Evolutionary conservation across 2,888 invertebrate genomes (phyloP).

Genomic region (Pristionchus arcanus): DNA sequence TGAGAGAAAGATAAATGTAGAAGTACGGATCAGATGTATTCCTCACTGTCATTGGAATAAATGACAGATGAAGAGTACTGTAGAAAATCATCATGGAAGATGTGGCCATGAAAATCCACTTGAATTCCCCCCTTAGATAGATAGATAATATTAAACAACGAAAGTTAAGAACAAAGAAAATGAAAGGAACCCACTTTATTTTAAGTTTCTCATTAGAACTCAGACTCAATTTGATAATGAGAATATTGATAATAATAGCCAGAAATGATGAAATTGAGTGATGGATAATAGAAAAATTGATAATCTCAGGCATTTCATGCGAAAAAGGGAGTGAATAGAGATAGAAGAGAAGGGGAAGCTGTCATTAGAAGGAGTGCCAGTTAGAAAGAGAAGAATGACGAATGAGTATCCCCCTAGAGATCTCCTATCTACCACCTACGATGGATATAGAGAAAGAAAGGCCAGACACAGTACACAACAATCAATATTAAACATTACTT

Average conservation of each 20-base stretch:
- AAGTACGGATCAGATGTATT: constrained; percentile 4
- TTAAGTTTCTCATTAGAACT: background rate
- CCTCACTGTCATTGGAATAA: constrained; percentile 18
- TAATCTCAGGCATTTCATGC: constrained; percentile 19
- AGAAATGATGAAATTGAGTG: constrained; percentile 36
- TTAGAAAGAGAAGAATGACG: constrained; percentile 30
- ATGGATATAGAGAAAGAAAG: background rate
- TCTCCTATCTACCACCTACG: background rate
- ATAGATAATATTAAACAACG: background rate
- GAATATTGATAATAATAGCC: constrained; percentile 6
- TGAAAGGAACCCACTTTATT: background rate
- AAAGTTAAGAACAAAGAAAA: background rate
- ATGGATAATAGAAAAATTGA: constrained; percentile 22
- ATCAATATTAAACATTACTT: background rate
- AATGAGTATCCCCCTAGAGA: constrained; percentile 33
- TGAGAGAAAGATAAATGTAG: constrained; percentile 4
- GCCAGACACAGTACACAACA: background rate
- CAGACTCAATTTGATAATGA: constrained; percentile 29
- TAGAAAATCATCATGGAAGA: constrained; percentile 14
- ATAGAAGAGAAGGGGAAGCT: constrained; percentile 36
- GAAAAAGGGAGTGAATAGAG: constrained; percentile 7
- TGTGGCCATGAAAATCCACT: constrained; percentile 31
- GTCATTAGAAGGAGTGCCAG: constrained; percentile 35
- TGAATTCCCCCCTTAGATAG: constrained; percentile 48
- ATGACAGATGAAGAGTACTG: background rate